Base-by-base conservation (phyloP, 2,888 invertebrate genomes). In the Andricus curvator region DNA sequence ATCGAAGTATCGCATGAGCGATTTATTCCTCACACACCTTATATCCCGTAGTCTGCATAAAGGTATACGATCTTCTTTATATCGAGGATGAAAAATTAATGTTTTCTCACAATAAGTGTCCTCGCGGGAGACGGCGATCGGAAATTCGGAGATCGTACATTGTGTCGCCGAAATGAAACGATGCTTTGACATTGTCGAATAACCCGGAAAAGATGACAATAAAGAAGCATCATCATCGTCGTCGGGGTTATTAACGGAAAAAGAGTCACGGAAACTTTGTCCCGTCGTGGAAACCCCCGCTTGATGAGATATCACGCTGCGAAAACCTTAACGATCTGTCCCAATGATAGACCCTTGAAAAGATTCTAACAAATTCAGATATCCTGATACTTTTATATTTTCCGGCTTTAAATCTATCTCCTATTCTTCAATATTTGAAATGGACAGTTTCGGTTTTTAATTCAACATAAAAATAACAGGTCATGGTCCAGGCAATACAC, bases 71-170 rank as follows among this genome's bases (percentile, higher is more conserved):
- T 41, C 1, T 41, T 67, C 67, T 67, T 41, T 67, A 41, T 41
- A 4, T 20, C 22, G n/a, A 41, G 41, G 22, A 67, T 67, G 67
- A 67, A 67, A 67, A 41, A 67, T 67, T 67, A 67, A 67, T 67
- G 67, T 67, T 15, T 37, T 67, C 22, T 22, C 37, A 41, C 67
- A 67, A 41, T 41, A 41, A 41, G 4, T 37, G 41, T 41, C 67
- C 33, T 41, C 11, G 1, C 11, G 1, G n/a, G 41, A 41, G 33
- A 37, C 20, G 41, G n/a, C 13, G 67, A 67, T 67, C 67, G 41
- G 67, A 67, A 67, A 67, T 67, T 67, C 67, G n/a, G 67, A 67
- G 37, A 67, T 67, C n/a, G 67, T 22, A 41, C 41, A 67, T 37
- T 67, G 67, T 67, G 67, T 37, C 41, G 37, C 9, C 22, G 37